Evolutionary conservation across 2,797 vertebrate species (phyloP), one percentile per base, ranked within the genome.

Genomic region (Tachyglossus aculeatus): DNA sequence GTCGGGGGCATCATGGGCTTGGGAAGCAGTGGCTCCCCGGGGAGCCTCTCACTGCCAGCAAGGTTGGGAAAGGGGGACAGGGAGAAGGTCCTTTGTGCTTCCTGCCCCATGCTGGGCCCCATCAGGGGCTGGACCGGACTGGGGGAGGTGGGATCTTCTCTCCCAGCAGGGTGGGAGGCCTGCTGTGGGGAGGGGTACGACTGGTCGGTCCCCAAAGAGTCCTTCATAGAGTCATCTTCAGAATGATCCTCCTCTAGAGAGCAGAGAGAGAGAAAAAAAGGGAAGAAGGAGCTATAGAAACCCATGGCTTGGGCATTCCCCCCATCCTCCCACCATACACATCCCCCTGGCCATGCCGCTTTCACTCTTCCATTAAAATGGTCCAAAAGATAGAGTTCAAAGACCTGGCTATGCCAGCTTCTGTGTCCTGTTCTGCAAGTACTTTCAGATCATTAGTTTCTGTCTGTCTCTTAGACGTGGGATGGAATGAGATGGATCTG

Each of bases 221-320:
- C 94, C 87, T 95, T 95, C 50, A 89, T 91, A 1, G 91, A 90
- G 54, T 96, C 94, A 2, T 97, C 95, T 40, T 94, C 93, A 0
- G 94, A 94, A 65, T 92, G 94, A 77, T 96, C 95, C 66, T 96
- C 95, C 89, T 95, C 97, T 97, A 90, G 85, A 92, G 72, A 72
- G 38, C 38, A 83, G 65, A 8, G 60, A 86, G 66, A 56, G 31
- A 52, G 22, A 45, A 29, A 62, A 1, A 24, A 4, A 18, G 14
- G 2, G 3, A 56, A 3, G n/a, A 19, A n/a, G 22, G 2, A 64
- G 69, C 81, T 87, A 79, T 65, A 85, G 34, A 8, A 19, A 16
- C 32, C 43, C 8, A 48, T 13, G 12, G 3, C 55, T 41, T 13
- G 22, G 39, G 24, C 4, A 8, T 19, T 13, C 21, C 50, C 50